Evolutionary conservation across 2,797 vertebrate species (phyloP), one percentile per base, ranked within the genome.

Genomic region (Aythya fuligula): DNA sequence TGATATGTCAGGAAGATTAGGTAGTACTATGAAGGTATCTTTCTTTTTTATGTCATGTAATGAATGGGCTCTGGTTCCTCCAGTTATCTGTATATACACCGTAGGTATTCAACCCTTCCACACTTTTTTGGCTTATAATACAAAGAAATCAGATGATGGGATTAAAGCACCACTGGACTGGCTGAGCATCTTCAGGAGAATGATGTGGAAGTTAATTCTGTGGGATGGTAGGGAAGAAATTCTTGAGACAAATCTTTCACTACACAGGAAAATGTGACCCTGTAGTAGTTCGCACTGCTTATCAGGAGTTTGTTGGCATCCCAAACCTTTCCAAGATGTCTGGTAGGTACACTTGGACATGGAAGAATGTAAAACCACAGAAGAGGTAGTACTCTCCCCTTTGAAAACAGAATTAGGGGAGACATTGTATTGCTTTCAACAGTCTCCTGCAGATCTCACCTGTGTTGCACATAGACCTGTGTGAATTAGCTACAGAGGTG

Each of bases 361-460:
- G 28, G 69, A 92, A 90, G 25, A 73, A 61, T 27, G 22, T 38
- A 15, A 14, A 14, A 53, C 6, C 17, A 3, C 61, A 49, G 47
- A 79, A 28, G 15, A 70, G 10, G 2, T 53, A 82, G 62, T 58
- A 45, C 2, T 2, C 1, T n/a, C 5, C 34, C 8, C 9, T 77
- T 83, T 2, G 3, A 56, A 67, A 81, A 2, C 3, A 28, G 8
- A 80, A 43, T 51, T 3, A 13, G 8, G 20, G 70, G 13, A 22
- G 6, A 47, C 0, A 0, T 13, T 2, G 5, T 39, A 54, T 67
- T 51, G 12, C 9, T 70, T 77, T 60, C 34, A 71, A 38, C 3
- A n/a, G 17, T 3, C 39, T 34, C 8, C 21, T 74, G 18, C 24
- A 70, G 19, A 66, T 15, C 11, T 8, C 11, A 65, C 25, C 9